Base-by-base conservation (phyloP, 2,888 invertebrate species). In the Eupithecia subumbrata region DNA sequence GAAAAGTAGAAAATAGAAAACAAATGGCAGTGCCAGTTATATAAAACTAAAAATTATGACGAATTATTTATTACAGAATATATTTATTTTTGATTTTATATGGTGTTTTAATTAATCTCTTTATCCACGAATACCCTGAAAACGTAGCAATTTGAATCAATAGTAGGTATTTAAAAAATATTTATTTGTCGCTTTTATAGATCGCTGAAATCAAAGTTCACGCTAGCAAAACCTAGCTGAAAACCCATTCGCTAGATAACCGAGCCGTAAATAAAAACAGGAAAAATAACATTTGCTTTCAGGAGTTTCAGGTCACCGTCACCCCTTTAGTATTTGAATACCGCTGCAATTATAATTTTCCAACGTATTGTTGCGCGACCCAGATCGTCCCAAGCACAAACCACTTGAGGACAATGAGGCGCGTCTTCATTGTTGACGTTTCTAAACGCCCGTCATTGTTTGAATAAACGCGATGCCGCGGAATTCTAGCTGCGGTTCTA, bases 361-460 rank as follows among this genome's bases (percentile, higher is more conserved):
- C 69, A 76, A 75, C 73, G 81, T 79, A 81, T 81, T 82, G 79
- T 80, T 76, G 67, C 77, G 78, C 79, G 82, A 79, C 79, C 80
- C 74, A 79, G 81, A 79, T 79, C 78, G 79, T 60, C 25, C 60
- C 43, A n/a, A 40, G 66, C 64, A 73, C 75, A 75, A 77, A 73
- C 71, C 79, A 74, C 78, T 79, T 80, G 79, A 72, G 72, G 73
- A 84, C 84, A 83, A 84, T 82, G 79, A 79, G 74, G 82, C 80
- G 80, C 80, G 80, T 76, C 72, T 76, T 79, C 81, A 82, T 85
- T 85, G 84, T 85, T 79, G 81, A 76, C 79, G 80, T 79, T 81
- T 84, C 82, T 84, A 83, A 84, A 83, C 82, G 82, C 79, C 72
- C 66, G 72, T 82, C 73, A 83, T 85, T 85, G 85, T 85, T 80